Conservation (phyloP, 2,113 vertebrate genomes). For the Neolamprologus tretocephalus region DNA sequence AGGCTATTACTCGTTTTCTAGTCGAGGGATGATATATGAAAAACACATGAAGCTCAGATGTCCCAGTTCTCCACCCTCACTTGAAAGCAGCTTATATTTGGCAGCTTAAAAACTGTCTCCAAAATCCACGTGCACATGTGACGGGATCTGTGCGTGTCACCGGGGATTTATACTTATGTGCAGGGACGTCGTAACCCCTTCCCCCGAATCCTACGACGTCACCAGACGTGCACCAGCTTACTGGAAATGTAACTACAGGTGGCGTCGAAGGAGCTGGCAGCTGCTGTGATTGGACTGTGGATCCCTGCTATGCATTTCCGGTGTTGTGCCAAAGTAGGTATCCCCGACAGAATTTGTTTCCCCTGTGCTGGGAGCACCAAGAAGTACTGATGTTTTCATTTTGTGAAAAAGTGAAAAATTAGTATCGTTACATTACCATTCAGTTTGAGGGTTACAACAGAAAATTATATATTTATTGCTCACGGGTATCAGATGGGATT, state of each 20-base stretch:
- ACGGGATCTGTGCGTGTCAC: not conserved
- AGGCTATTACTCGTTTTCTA: not conserved
- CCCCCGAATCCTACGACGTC: not conserved
- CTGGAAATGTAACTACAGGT: not conserved
- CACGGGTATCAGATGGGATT: too few species aligned
- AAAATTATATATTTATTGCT: too few species aligned
- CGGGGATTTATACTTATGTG: not conserved
- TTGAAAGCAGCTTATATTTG: not conserved
- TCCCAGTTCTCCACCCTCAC: not conserved
- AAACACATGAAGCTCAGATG: not conserved
- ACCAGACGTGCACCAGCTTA: not conserved
- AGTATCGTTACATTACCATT: too few species aligned
- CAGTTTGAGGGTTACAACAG: too few species aligned
- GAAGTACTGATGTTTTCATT: too few species aligned
- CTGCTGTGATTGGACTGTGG: not conserved
- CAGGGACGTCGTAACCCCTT: not conserved
- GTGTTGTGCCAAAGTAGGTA: too few species aligned
- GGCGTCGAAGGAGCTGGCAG: not conserved
- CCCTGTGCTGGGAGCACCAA: too few species aligned
- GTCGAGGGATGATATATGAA: not conserved
- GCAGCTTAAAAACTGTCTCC: not conserved
- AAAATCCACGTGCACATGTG: not conserved
- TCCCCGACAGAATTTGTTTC: too few species aligned
- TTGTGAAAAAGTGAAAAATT: too few species aligned
- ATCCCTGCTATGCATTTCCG: not conserved